Evolutionary conservation across 64 coral and sea anemone species (phyloP).

Genomic region (Stichodactyla mertensii): DNA sequence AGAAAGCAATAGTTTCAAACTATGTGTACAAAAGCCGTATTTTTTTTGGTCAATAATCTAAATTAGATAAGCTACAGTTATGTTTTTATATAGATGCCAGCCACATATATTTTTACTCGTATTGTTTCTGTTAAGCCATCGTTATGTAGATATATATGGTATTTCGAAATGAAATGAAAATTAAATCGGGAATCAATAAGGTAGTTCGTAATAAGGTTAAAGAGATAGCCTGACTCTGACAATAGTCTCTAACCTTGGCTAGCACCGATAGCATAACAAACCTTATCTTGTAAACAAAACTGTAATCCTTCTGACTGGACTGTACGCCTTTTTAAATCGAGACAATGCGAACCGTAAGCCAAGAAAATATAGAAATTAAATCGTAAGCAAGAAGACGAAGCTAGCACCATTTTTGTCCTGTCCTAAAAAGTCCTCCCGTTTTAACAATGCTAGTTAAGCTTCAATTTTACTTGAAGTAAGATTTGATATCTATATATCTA

Average conservation of each 20-base stretch:
- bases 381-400: too few species aligned
- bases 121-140: neutral
- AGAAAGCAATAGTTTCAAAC: neutral
- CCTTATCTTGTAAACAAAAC: neutral
- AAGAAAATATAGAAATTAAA: neutral
- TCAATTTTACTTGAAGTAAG: neutral
- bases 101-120: neutral
- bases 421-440: constrained; percentile 10
- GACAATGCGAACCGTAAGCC: neutral
- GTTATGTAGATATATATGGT: neutral
- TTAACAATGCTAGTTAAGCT: constrained; percentile 2
- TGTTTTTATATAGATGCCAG: neutral
- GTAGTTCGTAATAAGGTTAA: neutral
- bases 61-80: neutral
- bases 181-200: neutral
- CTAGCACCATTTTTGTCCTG: neutral
- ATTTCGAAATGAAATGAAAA: neutral
- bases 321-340: neutral
- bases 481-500: constrained; percentile 6
- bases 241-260: constrained; percentile 9
- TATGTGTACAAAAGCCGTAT: neutral
- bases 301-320: neutral
- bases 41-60: neutral
- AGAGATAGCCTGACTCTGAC: neutral
- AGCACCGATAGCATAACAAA: neutral